Conservation (phyloP, 2,797 vertebrate species). For the Rhabdomys pumilio region DNA sequence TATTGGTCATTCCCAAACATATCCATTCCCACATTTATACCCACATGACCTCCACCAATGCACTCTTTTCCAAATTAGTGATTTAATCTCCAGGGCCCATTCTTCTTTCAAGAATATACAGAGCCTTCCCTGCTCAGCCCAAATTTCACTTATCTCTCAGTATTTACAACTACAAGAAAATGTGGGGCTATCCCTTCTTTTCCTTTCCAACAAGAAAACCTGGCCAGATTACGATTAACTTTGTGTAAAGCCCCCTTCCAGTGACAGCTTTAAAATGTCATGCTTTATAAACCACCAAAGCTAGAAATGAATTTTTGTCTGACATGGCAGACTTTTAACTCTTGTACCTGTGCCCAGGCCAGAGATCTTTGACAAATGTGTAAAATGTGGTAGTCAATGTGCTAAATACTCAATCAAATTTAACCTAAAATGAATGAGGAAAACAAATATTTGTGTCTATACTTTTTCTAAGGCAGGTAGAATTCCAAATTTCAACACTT, state of each 20-base stretch:
- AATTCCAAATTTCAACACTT: conserved; percentile 71
- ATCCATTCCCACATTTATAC: neutral
- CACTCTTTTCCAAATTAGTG: conserved; percentile 45
- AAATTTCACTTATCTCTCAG: neutral
- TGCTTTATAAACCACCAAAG: conserved; percentile 76
- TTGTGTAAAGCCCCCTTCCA: conserved; percentile 52
- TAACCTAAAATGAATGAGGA: conserved; percentile 67
- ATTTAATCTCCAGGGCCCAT: neutral
- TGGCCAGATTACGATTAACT: conserved; percentile 60
- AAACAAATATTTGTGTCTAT: conserved; percentile 62
- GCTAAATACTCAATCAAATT: conserved; percentile 49
- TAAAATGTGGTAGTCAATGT: conserved; percentile 72
- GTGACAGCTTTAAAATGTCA: conserved; percentile 68
- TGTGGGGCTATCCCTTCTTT: neutral
- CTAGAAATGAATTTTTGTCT: conserved; percentile 77
- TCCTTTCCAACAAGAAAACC: conserved; percentile 43
- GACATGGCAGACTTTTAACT: conserved; percentile 75
- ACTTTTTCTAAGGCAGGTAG: conserved; percentile 37
- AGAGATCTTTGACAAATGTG: conserved; percentile 76
- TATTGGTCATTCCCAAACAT: neutral
- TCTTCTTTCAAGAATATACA: conserved; percentile 31
- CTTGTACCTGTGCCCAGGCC: conserved; percentile 77
- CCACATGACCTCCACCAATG: neutral
- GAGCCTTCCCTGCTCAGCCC: neutral
- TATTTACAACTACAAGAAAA: conserved; percentile 62